phyloP scores from a whole-genome alignment of 1,140 invertebrate species.

The Lepidurus couesii region DNA sequence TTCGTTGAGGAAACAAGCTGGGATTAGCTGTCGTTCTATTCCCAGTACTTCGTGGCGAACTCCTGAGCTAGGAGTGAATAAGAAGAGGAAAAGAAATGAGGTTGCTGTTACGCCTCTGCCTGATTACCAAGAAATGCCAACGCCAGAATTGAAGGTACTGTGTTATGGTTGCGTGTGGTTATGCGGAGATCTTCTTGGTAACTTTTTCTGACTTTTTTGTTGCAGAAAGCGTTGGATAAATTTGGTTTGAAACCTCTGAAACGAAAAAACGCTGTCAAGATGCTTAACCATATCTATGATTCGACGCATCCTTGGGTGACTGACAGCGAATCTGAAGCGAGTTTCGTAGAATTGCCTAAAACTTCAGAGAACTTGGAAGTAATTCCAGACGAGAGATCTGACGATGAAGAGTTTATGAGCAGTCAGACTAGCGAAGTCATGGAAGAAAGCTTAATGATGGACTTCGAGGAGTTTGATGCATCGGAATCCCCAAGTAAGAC shows the following conservation, averaged over 20 bases:
- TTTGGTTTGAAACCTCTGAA: slow-evolving; percentile 47
- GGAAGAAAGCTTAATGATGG: not conserved
- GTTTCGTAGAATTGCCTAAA: slow-evolving; percentile 30
- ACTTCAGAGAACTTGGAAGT: not conserved
- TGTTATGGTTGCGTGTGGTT: slow-evolving; percentile 21
- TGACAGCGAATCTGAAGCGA: slow-evolving; percentile 36
- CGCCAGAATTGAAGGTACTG: slow-evolving; percentile 46
- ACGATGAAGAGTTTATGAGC: not conserved
- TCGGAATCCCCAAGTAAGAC: not conserved
- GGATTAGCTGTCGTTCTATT: not conserved
- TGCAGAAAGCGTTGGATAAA: slow-evolving; percentile 46
- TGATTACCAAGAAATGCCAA: slow-evolving; percentile 45
- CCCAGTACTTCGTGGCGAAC: not conserved
- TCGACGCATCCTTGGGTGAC: slow-evolving; percentile 44
- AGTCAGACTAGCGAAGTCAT: not conserved
- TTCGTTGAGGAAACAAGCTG: not conserved
- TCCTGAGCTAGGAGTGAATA: not conserved
- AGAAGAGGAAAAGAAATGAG: slow-evolving; percentile 28
- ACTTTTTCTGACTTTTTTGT: slow-evolving; percentile 34
- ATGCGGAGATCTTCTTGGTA: not conserved
- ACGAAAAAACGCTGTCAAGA: slow-evolving; percentile 45
- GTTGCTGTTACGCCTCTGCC: slow-evolving; percentile 42
- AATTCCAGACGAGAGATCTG: not conserved
- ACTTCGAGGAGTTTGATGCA: not conserved
- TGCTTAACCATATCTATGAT: slow-evolving; percentile 49